phyloP scores from a whole-genome alignment of 2,113 vertebrate species.

The Phocoena sinus region DNA sequence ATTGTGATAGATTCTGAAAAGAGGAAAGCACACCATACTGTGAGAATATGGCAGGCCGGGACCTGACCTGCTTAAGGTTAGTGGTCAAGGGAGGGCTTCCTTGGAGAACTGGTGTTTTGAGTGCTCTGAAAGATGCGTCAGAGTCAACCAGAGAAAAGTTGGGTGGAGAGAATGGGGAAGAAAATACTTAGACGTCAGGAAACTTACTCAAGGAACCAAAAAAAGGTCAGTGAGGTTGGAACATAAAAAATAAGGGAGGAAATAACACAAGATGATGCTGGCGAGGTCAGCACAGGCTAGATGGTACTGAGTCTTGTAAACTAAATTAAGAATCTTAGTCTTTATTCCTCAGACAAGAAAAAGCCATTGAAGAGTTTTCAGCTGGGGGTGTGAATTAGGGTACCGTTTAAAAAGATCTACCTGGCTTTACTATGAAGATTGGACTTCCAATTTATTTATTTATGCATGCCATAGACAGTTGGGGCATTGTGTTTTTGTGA shows the following conservation, averaged over 20 bases:
- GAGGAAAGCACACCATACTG: not conserved
- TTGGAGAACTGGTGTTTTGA: constrained; percentile 23
- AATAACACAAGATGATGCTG: not conserved
- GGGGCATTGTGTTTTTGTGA: not conserved
- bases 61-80: not conserved
- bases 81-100: not conserved
- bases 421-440: constrained; percentile 10
- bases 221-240: not conserved
- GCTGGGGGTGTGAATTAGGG: not conserved
- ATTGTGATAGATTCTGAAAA: constrained; percentile 15
- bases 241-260: not conserved
- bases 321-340: not conserved
- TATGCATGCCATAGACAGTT: not conserved
- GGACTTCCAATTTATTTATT: not conserved
- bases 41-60: not conserved
- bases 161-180: not conserved
- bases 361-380: constrained; percentile 27
- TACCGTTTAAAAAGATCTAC: not conserved
- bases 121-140: not conserved
- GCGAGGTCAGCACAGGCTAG: not conserved
- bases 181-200: not conserved
- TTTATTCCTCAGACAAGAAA: not conserved
- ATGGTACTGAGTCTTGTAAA: not conserved
- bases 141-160: constrained; percentile 20
- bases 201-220: not conserved